Evolutionary conservation across 2,797 vertebrate species (phyloP), one percentile per base, ranked within the genome.

Genomic region (Capromys pilorides): DNA sequence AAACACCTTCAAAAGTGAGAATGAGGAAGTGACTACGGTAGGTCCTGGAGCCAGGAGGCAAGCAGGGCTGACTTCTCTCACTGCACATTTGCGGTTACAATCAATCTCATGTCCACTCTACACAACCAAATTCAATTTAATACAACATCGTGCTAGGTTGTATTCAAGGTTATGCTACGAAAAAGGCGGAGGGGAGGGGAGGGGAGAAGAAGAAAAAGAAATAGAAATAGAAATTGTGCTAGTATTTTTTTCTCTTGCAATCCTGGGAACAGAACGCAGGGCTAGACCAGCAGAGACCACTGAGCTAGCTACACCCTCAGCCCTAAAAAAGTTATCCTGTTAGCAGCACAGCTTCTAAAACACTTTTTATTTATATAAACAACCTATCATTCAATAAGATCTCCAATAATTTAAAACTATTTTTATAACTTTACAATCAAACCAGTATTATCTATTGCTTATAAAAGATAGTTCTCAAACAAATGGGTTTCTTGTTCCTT

Each of bases 361-460:
- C 26, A 92, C 57, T 59, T 91, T 91, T 94, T 87, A 89, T 90
- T 96, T 91, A 90, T 6, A 78, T 59, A 84, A 91, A 80, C 14
- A 54, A 86, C 49, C 28, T 80, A 77, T 12, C 82, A 41, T 73
- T 94, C 84, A 75, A 26, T 77, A 94, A 91, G 57, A 83, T 80
- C 57, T 90, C 33, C 9, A 71, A 80, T 0, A 73, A 41, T 62
- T 67, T 84, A 93, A 94, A 90, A 91, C 24, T 86, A 88, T 84
- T 84, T 73, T 24, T 78, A 84, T 85, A 86, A 88, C 22, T 67
- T 62, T 51, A 92, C 81, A 90, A 83, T 90, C 71, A 92, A 93
- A 92, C 79, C 86, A 90, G 0, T 45, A 86, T n/a, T 59, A 57
- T 2, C 10, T 0, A 91, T n/a, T 1, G 77, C 91, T 82, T 82